Conservation (phyloP, 2,797 vertebrate species). For the Okamejei kenojei region DNA sequence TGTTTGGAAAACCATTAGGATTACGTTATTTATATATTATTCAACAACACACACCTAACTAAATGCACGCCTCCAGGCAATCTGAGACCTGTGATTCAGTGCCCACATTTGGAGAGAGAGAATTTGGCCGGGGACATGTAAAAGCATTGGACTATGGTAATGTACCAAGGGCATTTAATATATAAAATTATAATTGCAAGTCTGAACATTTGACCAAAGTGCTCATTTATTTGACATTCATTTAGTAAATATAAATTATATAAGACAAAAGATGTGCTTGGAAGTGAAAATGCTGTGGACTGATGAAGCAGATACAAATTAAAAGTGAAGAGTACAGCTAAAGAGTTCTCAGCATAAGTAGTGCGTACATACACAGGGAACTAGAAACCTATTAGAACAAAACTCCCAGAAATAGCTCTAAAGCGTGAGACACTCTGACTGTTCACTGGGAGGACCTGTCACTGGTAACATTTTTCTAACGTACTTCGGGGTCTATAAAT, state of each 20-base stretch:
- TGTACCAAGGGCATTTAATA: neutral
- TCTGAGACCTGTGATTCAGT: neutral
- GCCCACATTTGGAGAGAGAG: neutral
- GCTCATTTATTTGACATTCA: neutral
- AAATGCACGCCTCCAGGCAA: neutral
- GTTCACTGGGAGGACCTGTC: neutral
- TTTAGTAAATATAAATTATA: neutral
- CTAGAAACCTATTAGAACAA: neutral
- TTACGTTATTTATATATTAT: slow-evolving; percentile 2
- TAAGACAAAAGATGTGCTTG: neutral
- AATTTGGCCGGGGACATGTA: neutral
- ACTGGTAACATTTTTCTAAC: no score
- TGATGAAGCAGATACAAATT: neutral
- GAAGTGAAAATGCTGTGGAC: neutral
- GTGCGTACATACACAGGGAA: no score
- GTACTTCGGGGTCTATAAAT: neutral
- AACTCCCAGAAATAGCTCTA: neutral
- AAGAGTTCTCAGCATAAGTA: neutral
- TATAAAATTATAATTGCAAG: neutral
- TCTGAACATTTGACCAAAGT: neutral
- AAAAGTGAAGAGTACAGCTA: neutral
- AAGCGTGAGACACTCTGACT: neutral
- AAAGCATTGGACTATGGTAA: neutral
- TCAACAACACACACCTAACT: neutral
- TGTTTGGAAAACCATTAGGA: neutral